Evolutionary conservation across 2,113 vertebrate species (phyloP).

Genomic region (Microcebus lehilahytsara): DNA sequence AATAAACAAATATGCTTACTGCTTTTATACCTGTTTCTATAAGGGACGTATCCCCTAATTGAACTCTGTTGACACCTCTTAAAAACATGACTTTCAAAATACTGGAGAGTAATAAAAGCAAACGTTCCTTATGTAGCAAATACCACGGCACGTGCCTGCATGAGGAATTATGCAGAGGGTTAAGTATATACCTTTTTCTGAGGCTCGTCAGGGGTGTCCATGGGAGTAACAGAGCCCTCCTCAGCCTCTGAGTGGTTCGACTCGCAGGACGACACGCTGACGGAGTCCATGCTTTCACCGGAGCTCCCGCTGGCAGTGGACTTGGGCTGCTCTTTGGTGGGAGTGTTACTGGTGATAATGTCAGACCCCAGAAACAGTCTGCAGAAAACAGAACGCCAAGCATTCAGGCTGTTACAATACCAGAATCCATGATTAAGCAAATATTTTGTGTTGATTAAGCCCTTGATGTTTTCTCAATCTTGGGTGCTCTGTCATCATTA

Average conservation of each 20-base stretch:
- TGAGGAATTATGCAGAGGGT: not conserved
- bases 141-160: rapidly evolving
- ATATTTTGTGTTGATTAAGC: not conserved
- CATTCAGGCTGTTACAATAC: not conserved
- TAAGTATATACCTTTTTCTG: conserved; percentile 88
- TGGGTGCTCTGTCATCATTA: not conserved
- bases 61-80: not conserved
- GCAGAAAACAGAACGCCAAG: conserved; percentile 2
- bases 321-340: conserved; percentile 88
- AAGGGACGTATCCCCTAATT: not conserved
- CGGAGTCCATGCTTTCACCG: conserved; percentile 94
- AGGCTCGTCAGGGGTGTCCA: conserved; percentile 83
- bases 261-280: conserved; percentile 94
- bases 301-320: conserved; percentile 91
- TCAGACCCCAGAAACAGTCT: conserved; percentile 93
- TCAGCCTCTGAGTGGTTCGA: conserved; percentile 91
- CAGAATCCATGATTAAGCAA: not conserved
- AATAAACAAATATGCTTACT: not conserved
- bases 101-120: not conserved
- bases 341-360: conserved; percentile 82
- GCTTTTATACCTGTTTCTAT: not conserved
- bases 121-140: not conserved
- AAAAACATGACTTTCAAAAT: not conserved
- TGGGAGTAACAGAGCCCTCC: conserved; percentile 79
- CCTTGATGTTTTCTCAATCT: not conserved